These are phyloP conservation scores for Drosophila elegans DNA, from an alignment of 1,140 invertebrate species.

Conservation along the genomic window DNA sequence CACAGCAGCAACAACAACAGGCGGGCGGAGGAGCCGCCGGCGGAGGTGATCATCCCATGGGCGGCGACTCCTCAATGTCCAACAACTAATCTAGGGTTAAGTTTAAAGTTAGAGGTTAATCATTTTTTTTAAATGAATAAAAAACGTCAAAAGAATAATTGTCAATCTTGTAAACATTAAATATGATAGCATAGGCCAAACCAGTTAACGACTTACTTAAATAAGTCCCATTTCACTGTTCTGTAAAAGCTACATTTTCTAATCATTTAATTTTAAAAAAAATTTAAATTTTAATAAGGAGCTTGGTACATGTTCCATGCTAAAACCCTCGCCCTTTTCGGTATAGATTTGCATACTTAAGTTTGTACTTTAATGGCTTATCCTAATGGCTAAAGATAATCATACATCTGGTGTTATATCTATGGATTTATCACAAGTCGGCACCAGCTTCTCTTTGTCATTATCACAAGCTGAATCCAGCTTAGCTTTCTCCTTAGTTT, in stretches of 20 bases:
- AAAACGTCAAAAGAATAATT: too few relatives aligned
- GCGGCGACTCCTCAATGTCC: constrained; percentile 40
- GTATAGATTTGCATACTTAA: neutral
- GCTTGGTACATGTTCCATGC: too few relatives aligned
- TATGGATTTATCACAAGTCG: constrained; percentile 17
- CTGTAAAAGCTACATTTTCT: too few relatives aligned
- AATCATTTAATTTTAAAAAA: too few relatives aligned
- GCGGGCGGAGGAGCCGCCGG: constrained; percentile 7
- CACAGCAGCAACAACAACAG: constrained; percentile 51
- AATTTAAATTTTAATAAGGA: too few relatives aligned
- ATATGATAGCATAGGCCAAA: too few relatives aligned
- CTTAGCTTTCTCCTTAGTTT: neutral
- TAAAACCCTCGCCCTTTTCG: too few relatives aligned
- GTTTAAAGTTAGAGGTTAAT: neutral
- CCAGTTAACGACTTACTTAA: too few relatives aligned
- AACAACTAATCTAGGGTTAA: constrained; percentile 46
- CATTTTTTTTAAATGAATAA: neutral
- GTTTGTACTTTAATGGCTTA: constrained; percentile 13
- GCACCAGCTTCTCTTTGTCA: neutral
- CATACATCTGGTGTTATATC: neutral
- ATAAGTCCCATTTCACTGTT: too few relatives aligned
- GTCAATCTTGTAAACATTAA: too few relatives aligned
- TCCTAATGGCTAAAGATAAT: neutral
- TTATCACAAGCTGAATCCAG: neutral
- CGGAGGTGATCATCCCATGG: constrained; percentile 23